Conservation (phyloP, 1,140 invertebrate genomes). For the Trichoplusia ni region DNA sequence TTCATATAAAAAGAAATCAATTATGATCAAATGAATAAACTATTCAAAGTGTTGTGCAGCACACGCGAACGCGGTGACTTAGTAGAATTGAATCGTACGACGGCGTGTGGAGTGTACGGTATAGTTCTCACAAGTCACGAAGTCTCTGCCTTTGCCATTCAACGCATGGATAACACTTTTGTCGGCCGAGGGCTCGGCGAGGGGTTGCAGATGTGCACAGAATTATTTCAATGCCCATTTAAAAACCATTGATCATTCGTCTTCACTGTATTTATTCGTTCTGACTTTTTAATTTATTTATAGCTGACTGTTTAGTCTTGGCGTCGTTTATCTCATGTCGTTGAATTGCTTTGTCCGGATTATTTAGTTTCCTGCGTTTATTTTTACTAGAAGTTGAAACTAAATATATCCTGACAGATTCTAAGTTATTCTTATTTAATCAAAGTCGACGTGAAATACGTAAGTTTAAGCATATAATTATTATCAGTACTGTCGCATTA, state of each 20-base stretch:
- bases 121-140: conserved; percentile 39
- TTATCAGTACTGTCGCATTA: not conserved
- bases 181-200: conserved; percentile 19
- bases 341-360: conserved; percentile 8
- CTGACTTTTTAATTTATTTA: conserved; percentile 22
- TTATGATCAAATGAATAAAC: conserved; percentile 56
- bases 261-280: not conserved
- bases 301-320: conserved; percentile 12
- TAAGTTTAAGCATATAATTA: conserved; percentile 16
- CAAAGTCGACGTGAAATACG: not conserved
- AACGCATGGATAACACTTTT: conserved; percentile 37
- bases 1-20: conserved; percentile 57
- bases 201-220: conserved; percentile 27
- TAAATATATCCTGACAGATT: not conserved
- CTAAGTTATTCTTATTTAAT: too few species aligned
- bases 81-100: conserved; percentile 24
- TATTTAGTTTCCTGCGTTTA: conserved; percentile 5
- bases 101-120: too few species aligned
- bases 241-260: conserved; percentile 28
- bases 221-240: conserved; percentile 27
- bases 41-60: conserved; percentile 41
- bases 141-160: conserved; percentile 32
- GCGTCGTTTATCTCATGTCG: conserved; percentile 13
- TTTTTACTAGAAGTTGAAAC: conserved; percentile 13
- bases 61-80: conserved; percentile 38